Evolutionary conservation across 2,113 vertebrate genomes (phyloP).

Genomic region (Heterotilapia buettikoferi): DNA sequence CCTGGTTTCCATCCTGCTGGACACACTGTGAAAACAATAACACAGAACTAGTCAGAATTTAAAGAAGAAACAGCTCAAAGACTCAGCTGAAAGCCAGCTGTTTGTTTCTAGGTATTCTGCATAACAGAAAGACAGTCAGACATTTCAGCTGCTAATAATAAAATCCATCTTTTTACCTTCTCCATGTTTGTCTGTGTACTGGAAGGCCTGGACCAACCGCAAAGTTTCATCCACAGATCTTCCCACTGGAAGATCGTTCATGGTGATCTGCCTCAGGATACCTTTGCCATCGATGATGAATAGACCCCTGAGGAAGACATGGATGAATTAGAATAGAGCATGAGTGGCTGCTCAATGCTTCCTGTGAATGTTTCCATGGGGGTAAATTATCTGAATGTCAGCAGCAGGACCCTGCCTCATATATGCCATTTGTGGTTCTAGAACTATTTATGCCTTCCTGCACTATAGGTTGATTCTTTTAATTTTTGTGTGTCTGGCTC

Average conservation of each 20-base stretch:
- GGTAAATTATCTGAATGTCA: background rate
- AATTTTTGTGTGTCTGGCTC: too few relatives aligned
- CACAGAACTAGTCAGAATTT: background rate
- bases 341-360: background rate
- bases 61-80: background rate
- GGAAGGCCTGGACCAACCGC: constrained; percentile 93
- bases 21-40: constrained; percentile 77
- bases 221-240: constrained; percentile 95
- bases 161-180: constrained; percentile 76
- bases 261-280: constrained; percentile 89
- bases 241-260: constrained; percentile 96
- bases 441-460: background rate
- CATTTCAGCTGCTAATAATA: background rate
- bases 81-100: background rate
- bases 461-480: too few relatives aligned
- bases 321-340: background rate
- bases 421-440: background rate
- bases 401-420: background rate
- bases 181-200: constrained; percentile 94
- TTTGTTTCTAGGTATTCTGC: background rate
- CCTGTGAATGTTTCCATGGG: background rate
- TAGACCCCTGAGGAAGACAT: constrained; percentile 79
- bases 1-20: constrained; percentile 98
- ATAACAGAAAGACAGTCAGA: background rate
- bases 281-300: constrained; percentile 95